Evolutionary conservation across 1,140 invertebrate species (phyloP).

Genomic region (Scylla paramamosain): DNA sequence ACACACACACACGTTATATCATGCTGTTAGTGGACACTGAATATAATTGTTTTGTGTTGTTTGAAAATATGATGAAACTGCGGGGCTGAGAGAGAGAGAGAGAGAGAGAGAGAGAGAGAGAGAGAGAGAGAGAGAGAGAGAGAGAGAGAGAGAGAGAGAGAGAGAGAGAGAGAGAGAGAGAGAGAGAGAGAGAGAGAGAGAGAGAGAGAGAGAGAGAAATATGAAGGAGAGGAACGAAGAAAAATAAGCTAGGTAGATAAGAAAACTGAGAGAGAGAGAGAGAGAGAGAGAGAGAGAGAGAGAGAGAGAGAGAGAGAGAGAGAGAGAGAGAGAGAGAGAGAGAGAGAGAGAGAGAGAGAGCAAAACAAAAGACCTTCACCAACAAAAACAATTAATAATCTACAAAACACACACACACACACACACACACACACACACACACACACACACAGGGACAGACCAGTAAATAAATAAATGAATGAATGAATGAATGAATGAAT

Average conservation of each 20-base stretch:
- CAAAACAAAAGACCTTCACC: neutral
- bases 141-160: neutral
- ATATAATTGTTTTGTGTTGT: conserved; percentile 16
- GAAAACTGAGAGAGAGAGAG: neutral
- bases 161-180: neutral
- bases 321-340: conserved; percentile 7
- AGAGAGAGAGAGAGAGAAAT: neutral
- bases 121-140: conserved; percentile 2
- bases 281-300: neutral
- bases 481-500: neutral
- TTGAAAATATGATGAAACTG: neutral
- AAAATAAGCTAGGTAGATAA: neutral
- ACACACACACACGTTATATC: conserved; percentile 27
- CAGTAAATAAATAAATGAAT: neutral
- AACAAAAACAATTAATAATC: neutral
- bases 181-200: neutral
- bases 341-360: conserved; percentile 6
- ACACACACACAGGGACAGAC: neutral
- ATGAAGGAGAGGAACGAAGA: neutral
- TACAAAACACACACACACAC: neutral
- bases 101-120: neutral
- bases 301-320: conserved; percentile 3
- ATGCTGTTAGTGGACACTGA: neutral
- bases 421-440: neutral
- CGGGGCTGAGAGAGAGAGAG: neutral